Base-by-base conservation (phyloP, 2,797 vertebrate genomes). In the Spatula versicolor region DNA sequence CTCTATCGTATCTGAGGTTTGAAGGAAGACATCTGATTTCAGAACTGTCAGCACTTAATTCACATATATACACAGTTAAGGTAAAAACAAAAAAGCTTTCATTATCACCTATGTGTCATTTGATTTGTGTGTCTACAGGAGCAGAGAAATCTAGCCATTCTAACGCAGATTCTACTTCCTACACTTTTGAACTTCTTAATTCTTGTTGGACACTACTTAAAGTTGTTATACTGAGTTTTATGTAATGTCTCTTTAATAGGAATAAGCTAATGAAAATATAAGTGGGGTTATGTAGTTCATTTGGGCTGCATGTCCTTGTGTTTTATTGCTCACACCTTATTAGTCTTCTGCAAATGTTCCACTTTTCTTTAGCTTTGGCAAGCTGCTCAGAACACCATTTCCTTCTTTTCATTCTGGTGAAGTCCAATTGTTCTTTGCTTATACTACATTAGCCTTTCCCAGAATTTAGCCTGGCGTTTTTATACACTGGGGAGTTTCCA, bases 401-500 rank as follows among this genome's bases (percentile, higher is more conserved):
- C 98, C 98, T 98, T 97, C 98, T 98, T 98, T 98, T 98, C 97
- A 98, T 98, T 95, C 93, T 94, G 83, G 86, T 94, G 93, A 95
- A 95, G 95, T 95, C 82, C 76, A 75, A 97, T 97, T 98, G 97
- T 98, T 98, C 93, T 94, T 95, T 96, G 96, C 97, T 97, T 97
- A 97, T 91, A 97, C 75, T 93, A 81, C 90, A 8, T 55, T 81
- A 97, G 95, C 94, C 93, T 98, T 98, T 98, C 98, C 98, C 97
- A 97, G 97, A 97, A 97, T 97, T 98, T 97, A 97, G 88, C 95
- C 56, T 94, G 71, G 86, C 91, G 90, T 88, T 95, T 94, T 96
- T 97, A 97, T 98, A 96, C 97, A 91, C 97, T 58, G 78, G 98
- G 97, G 97, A 98, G 69, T 94, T 96, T 95, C 81, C 95, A 95